These are phyloP conservation scores for Gadus chalcogrammus DNA, from an alignment of 2,113 vertebrate species.

Conservation along the genomic window DNA sequence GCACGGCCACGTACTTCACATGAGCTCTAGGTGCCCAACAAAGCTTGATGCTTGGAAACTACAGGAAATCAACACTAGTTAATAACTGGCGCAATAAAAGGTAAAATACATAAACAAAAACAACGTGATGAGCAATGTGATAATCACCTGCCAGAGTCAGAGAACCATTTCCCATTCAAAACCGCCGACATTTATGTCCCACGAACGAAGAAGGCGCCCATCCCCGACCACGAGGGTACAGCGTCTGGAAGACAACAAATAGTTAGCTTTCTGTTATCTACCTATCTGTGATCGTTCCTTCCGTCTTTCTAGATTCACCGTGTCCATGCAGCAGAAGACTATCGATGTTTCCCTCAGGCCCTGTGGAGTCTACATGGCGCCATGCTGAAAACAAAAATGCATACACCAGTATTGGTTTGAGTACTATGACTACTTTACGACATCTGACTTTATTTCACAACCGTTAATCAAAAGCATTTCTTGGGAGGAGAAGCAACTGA, in stretches of 20 bases:
- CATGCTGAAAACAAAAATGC: constrained; percentile 77
- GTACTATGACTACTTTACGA: neutral
- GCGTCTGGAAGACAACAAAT: constrained; percentile 75
- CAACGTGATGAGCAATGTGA: no score
- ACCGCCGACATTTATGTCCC: constrained; percentile 90
- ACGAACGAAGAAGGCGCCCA: constrained; percentile 87
- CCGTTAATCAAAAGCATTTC: no score
- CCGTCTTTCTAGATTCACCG: constrained; percentile 66
- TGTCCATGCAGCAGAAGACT: constrained; percentile 84
- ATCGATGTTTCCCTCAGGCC: constrained; percentile 82
- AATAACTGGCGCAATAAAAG: neutral
- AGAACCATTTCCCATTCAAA: constrained; percentile 92
- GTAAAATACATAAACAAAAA: neutral
- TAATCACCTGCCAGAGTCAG: constrained; percentile 87
- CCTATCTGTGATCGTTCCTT: neutral
- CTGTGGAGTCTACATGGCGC: constrained; percentile 91
- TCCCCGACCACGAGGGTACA: constrained; percentile 81
- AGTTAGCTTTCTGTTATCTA: neutral
- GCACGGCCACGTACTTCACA: constrained; percentile 81
- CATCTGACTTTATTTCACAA: neutral
- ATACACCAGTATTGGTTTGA: neutral
- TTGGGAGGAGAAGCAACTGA: no score
- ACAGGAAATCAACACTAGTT: constrained; percentile 23
- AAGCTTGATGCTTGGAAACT: constrained; percentile 86
- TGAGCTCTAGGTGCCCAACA: constrained; percentile 78